Percentiles rank a stretch among this genome's conserved stretches.
Evolutionary conservation across 2,113 vertebrate genomes (phyloP).

Genomic region (Cryptotis parvus): DNA sequence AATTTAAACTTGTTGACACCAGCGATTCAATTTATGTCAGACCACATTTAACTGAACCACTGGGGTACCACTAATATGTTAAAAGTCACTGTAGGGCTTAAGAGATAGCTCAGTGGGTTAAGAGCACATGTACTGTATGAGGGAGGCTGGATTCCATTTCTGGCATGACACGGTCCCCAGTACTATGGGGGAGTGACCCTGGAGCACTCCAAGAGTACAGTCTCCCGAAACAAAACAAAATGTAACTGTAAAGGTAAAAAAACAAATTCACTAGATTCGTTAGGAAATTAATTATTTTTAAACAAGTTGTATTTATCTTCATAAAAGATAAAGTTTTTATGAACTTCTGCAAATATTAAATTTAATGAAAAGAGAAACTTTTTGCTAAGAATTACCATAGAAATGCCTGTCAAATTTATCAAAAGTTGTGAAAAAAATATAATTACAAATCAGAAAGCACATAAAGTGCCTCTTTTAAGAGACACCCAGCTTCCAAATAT

Average conservation of each 20-base stretch:
- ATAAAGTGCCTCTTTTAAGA: conserved; percentile 45
- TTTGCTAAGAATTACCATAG: neutral
- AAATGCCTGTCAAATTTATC: conserved; percentile 21
- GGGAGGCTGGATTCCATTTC: too few species aligned
- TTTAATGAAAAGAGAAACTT: conserved; percentile 21
- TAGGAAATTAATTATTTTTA: conserved; percentile 30
- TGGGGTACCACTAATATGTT: too few species aligned
- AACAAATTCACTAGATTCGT: neutral
- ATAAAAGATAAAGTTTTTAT: conserved; percentile 46
- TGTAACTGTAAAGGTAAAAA: conserved; percentile 62
- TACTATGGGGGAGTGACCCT: too few species aligned
- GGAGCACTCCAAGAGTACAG: too few species aligned
- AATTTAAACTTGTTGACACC: neutral
- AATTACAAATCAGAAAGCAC: conserved; percentile 52
- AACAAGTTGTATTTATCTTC: conserved; percentile 20
- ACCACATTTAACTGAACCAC: too few species aligned
- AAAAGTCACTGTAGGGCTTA: too few species aligned
- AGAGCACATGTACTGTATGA: too few species aligned
- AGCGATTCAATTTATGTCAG: too few species aligned
- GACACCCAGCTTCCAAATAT: conserved; percentile 22
- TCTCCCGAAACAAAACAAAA: neutral
- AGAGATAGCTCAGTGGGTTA: too few species aligned
- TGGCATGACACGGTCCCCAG: too few species aligned
- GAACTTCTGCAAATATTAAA: conserved; percentile 60
- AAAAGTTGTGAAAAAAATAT: conserved; percentile 64